Conservation (phyloP, 2,797 vertebrate genomes). For the Amniataba percoides region DNA sequence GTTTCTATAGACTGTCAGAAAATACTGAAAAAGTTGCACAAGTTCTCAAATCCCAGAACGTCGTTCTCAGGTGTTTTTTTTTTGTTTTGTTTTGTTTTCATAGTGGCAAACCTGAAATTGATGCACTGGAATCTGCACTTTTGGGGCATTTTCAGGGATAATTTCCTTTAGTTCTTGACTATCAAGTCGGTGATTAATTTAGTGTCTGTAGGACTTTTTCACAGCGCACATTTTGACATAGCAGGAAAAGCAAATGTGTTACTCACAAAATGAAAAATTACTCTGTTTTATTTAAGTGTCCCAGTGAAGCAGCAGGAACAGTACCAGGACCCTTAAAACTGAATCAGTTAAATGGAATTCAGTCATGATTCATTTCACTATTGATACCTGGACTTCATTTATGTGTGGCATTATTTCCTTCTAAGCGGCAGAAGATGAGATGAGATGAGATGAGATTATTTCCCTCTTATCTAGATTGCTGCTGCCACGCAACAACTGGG, state of each 20-base stretch:
- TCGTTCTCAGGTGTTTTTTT: neutral
- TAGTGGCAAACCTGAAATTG: no score
- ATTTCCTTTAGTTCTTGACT: no score
- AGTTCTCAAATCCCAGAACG: neutral
- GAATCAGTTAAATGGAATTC: neutral
- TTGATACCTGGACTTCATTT: neutral
- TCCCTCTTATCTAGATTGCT: no score
- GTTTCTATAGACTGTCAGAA: neutral
- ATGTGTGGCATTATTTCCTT: no score
- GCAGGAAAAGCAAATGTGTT: neutral
- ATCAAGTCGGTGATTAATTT: no score
- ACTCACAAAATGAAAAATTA: neutral
- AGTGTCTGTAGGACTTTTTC: no score
- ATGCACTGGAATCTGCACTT: no score
- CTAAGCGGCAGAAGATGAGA: no score
- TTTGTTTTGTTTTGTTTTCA: no score
- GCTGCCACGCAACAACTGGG: neutral
- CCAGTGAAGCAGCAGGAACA: neutral
- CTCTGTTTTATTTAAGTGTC: neutral
- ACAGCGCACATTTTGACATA: neutral
- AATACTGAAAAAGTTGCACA: neutral
- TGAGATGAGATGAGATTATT: no score
- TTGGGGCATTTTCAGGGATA: no score
- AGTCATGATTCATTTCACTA: neutral
- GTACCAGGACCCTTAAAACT: neutral